These are phyloP conservation scores for Biston stratarius DNA, from an alignment of 2,888 invertebrate species.

Conservation along the genomic window DNA sequence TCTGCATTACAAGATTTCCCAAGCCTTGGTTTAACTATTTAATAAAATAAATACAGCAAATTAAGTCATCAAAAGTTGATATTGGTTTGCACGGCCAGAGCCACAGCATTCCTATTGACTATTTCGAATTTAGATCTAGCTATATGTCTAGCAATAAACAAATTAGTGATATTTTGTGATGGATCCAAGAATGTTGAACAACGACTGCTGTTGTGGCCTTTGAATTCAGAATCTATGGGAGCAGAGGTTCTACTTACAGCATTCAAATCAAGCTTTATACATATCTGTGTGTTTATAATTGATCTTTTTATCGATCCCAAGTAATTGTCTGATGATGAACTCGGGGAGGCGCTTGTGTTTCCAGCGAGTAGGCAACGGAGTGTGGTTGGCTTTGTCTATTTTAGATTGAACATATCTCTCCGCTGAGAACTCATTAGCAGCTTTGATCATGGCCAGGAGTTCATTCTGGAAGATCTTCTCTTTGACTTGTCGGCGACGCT, in stretches of 20 bases:
- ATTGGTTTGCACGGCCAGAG: too few species aligned
- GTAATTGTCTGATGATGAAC: conserved; percentile 88
- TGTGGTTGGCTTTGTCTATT: conserved; percentile 87
- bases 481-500: conserved; percentile 90
- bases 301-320: conserved; percentile 87
- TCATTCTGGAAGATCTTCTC: conserved; percentile 92
- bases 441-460: conserved; percentile 89
- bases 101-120: too few species aligned
- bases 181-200: too few species aligned
- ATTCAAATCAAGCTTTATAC: conserved; percentile 68
- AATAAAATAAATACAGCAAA: too few species aligned
- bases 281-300: conserved; percentile 81
- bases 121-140: too few species aligned
- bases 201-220: too few species aligned
- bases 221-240: background rate
- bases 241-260: background rate
- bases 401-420: conserved; percentile 89
- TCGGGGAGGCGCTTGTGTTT: conserved; percentile 89
- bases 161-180: too few species aligned
- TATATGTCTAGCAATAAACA: too few species aligned
- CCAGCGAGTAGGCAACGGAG: conserved; percentile 85
- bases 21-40: too few species aligned
- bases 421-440: conserved; percentile 92
- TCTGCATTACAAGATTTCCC: too few species aligned
- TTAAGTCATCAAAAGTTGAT: too few species aligned